Conservation (phyloP, 2,797 vertebrate species). For the Ctenosaura bakeri region DNA sequence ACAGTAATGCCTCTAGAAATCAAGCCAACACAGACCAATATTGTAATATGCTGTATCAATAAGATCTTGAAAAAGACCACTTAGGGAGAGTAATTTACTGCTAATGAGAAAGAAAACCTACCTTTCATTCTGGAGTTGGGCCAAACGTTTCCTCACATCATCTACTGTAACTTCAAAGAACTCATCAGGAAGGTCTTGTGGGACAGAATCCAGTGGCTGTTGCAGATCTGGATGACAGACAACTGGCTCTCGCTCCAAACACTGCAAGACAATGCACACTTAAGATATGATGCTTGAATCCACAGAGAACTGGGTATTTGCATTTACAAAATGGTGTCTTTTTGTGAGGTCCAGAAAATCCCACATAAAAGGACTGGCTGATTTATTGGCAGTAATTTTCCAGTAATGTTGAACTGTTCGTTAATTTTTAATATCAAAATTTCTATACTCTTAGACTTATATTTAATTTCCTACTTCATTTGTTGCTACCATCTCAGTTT, state of each 20-base stretch:
- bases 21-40: background rate
- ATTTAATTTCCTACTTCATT: too few species aligned
- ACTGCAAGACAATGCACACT: constrained; percentile 72
- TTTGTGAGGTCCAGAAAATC: background rate
- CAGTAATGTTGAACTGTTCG: too few species aligned
- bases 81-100: background rate
- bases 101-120: constrained; percentile 69
- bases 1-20: background rate
- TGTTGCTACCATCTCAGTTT: too few species aligned
- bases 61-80: background rate
- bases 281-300: constrained; percentile 17
- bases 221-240: constrained; percentile 89
- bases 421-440: too few species aligned
- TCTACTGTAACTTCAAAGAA: constrained; percentile 97
- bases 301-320: background rate
- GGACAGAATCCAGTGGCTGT: constrained; percentile 59
- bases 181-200: constrained; percentile 88
- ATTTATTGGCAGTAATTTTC: background rate
- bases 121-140: constrained; percentile 97
- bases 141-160: constrained; percentile 91
- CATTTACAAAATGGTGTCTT: constrained; percentile 25
- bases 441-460: too few species aligned
- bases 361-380: background rate
- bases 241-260: constrained; percentile 86
- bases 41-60: background rate